Conservation (phyloP, 2,797 vertebrate genomes). For the Avahi laniger region DNA sequence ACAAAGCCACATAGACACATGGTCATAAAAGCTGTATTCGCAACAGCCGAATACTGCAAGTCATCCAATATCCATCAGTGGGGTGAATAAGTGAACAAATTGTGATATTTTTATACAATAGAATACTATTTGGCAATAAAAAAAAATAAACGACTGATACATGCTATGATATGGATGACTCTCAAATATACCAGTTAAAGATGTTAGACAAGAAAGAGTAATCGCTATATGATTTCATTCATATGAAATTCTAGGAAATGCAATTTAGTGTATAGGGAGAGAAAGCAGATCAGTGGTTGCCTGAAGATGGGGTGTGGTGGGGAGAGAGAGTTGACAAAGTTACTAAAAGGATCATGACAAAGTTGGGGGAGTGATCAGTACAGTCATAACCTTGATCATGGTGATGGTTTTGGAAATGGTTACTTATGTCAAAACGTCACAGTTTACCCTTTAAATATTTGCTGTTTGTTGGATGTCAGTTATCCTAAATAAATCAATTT, state of each 20-base stretch:
- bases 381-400: neutral
- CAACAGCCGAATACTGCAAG: neutral
- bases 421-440: neutral
- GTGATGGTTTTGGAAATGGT: neutral
- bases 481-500: neutral
- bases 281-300: neutral
- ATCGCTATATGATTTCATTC: neutral
- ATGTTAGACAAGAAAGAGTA: neutral
- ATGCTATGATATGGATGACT: neutral
- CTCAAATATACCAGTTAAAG: neutral
- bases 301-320: no score
- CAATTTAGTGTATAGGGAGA: neutral
- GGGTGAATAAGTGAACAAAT: neutral
- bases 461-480: neutral
- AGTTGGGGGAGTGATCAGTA: rapidly evolving
- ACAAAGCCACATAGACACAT: neutral
- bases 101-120: neutral
- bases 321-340: neutral
- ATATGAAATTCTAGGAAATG: neutral
- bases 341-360: neutral
- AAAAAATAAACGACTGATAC: neutral
- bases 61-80: neutral
- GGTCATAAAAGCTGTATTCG: neutral
- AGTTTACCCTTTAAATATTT: neutral
- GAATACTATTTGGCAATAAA: neutral